A percentile compares a stretch with the other conserved stretches of the same genome.
phyloP scores from a whole-genome alignment of 2,888 invertebrate species.

The Dorcus hopei region DNA sequence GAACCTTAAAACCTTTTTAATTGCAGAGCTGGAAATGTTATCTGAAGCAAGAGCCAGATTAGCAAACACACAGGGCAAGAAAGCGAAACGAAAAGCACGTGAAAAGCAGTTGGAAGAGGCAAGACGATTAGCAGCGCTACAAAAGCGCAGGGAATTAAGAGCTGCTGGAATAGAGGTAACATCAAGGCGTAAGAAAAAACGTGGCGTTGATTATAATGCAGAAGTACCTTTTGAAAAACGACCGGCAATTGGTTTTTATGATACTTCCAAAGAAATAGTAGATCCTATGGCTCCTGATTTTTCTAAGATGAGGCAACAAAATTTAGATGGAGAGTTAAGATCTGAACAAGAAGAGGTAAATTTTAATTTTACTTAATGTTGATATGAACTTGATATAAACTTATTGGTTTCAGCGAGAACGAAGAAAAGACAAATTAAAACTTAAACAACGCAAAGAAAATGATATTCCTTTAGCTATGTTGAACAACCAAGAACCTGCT shows the following conservation, averaged over 20 bases:
- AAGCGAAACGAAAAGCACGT: conserved; percentile 89
- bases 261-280: conserved; percentile 84
- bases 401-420: conserved; percentile 63
- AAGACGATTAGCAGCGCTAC: conserved; percentile 89
- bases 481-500: conserved; percentile 83
- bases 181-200: conserved; percentile 66
- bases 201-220: conserved; percentile 94
- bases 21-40: conserved; percentile 93
- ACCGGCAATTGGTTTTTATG: conserved; percentile 91
- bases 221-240: conserved; percentile 98
- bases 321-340: conserved; percentile 87
- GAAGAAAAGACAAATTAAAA: conserved; percentile 93
- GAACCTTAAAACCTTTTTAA: neutral
- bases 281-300: conserved; percentile 91
- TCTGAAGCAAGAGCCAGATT: conserved; percentile 97
- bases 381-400: neutral
- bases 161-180: conserved; percentile 87
- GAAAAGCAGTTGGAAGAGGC: conserved; percentile 99
- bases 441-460: conserved; percentile 94
- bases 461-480: conserved; percentile 87
- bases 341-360: conserved; percentile 85
- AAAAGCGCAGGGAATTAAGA: conserved; percentile 94
- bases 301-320: conserved; percentile 83
- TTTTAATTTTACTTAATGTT: neutral
- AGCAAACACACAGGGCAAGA: conserved; percentile 97